Base-by-base conservation (phyloP, 2,888 invertebrate species). In the Heliconius cydno region DNA sequence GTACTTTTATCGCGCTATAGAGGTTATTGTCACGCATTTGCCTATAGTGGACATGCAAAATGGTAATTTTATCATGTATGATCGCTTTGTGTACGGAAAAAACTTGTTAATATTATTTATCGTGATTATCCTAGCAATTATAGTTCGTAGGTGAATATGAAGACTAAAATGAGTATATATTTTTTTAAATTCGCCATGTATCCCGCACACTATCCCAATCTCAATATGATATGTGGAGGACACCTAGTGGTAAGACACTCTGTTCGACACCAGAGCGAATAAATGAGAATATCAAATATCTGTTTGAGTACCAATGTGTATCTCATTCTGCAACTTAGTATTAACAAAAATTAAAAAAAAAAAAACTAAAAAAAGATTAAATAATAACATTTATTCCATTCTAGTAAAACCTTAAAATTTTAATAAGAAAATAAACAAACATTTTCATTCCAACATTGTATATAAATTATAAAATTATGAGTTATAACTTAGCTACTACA, bases 61-160 rank as follows among this genome's bases (percentile, higher is more conserved):
- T 78, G 71, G 79, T 81, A 71, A 78, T 79, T 82, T 77, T 79
- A 80, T 78, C 80, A 79, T 78, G 77, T 81, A 80, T 79, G 78
- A 78, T 79, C 73, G 79, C 66, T 52, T 77, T 19, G 75, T 74
- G 34, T 46, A 80, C 34, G 63, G 77, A 77, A 82, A 80, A 81
- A 82, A 63, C 80, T 78, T 80, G 80, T 80, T 78, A 81, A 63
- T 63, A 78, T 78, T 80, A 74, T 81, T 78, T 80, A 78, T 81
- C 76, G 73, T 78, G 73, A 81, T 80, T 78, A 79, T 74, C 75
- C 77, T 34, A 65, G 67, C 80, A 81, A 76, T 81, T 81, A 80
- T 68, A 38, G 6, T 71, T 71, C 57, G 57, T 22, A 72, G 71
- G 22, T 72, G 19, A 30, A 63, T 9, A 79, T 52, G 7, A 52